Evolutionary conservation across 1,140 invertebrate genomes (phyloP).

Genomic region (Hesperophylax magnus): DNA sequence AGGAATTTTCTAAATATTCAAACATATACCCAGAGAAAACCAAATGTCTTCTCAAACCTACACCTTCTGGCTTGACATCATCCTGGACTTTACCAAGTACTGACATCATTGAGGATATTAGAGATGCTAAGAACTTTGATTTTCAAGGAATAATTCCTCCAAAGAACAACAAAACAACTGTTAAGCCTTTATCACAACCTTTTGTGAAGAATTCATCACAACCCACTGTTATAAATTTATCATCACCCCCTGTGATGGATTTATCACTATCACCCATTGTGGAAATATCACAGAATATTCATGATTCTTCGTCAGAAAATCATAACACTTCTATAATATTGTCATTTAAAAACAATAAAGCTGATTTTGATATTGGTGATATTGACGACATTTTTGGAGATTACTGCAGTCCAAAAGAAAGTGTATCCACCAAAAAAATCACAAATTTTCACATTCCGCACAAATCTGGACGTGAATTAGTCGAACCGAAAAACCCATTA

Average conservation of each 20-base stretch:
- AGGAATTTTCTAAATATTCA: constrained; percentile 4
- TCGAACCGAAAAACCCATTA: constrained; percentile 59
- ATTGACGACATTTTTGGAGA: constrained; percentile 66
- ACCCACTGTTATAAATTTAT: background rate
- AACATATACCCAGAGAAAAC: background rate
- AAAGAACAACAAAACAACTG: background rate
- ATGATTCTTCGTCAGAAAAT: background rate
- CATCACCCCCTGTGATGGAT: background rate
- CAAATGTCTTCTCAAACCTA: background rate
- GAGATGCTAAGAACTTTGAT: constrained; percentile 25
- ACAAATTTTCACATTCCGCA: background rate
- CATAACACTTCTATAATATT: background rate
- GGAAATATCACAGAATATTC: background rate
- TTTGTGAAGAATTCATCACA: too few relatives aligned
- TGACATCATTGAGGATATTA: constrained; percentile 16
- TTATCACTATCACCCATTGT: background rate
- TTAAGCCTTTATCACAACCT: too few relatives aligned
- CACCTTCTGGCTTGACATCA: constrained; percentile 10
- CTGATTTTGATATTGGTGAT: constrained; percentile 54
- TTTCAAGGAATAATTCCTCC: constrained; percentile 1
- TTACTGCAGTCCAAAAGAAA: constrained; percentile 16
- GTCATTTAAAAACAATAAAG: background rate
- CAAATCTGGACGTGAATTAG: background rate
- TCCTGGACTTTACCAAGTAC: constrained; percentile 17
- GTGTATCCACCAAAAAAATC: background rate